Evolutionary conservation across 2,113 vertebrate genomes (phyloP), one percentile per base, ranked within the genome.

Genomic region (Amia ocellicauda): DNA sequence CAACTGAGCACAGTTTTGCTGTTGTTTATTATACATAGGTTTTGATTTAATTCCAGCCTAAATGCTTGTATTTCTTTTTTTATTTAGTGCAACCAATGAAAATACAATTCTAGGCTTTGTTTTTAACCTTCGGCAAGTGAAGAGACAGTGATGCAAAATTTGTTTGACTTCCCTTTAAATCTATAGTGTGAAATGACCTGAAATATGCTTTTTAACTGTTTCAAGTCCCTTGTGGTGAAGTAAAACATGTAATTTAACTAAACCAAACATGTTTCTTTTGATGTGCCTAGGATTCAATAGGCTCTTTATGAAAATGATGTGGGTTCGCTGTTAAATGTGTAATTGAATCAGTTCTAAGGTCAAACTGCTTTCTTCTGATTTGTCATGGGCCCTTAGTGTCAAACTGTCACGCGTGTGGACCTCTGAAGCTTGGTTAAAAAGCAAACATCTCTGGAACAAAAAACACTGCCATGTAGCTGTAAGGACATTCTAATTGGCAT

Each of bases 401-500:
- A 28, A 13, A 16, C 22, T 16, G 28, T 27, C 56, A 26, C 22
- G 41, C 20, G 9, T 14, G 22, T 59, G 29, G 7, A 40, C 60
- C 59, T 63, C 47, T 24, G 49, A 60, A 54, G 41, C n/a, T 16
- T 42, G 45, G 52, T 70, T 54, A 70, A 66, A 40, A 51, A 63
- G 31, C 20, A 19, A 54, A 36, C 31, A 36, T 36, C 31, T 47
- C 45, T 16, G n/a, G 14, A 47, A 47, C 4, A 47, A 47, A 47
- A 47, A 47, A 47, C 13, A 5, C n/a, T 5, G 45, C 45, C 45
- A 16, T 5, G 14, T 16, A n/a, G 27, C 55, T 26, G 58, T 63
- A 55, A 49, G 64, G 62, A 74, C 69, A 77, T 69, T 60, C 50
- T 64, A 72, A 65, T 54, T 77, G 62, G 71, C 69, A 74, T 74